Evolutionary conservation across 2,113 vertebrate species (phyloP).

Genomic region (Scophthalmus maximus): DNA sequence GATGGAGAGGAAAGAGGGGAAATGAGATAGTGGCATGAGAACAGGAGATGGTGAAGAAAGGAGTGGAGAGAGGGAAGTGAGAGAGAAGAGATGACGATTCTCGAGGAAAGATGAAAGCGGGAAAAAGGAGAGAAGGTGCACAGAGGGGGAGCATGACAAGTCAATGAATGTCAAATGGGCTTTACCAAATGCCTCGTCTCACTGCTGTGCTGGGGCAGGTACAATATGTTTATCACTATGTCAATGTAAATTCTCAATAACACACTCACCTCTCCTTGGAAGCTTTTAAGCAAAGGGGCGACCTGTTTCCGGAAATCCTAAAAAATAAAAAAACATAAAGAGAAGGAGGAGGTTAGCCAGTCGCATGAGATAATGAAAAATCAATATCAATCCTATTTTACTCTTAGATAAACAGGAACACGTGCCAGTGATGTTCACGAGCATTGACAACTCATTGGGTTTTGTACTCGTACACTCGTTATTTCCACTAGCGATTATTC

Average conservation of each 20-base stretch:
- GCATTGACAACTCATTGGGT: background rate
- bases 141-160: slow-evolving; percentile 24
- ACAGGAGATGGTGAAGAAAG: slow-evolving; percentile 43
- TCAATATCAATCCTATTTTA: slow-evolving; percentile 24
- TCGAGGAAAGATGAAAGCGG: slow-evolving; percentile 36
- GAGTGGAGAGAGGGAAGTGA: slow-evolving; percentile 1
- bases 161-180: slow-evolving; percentile 54
- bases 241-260: slow-evolving; percentile 28
- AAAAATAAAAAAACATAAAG: slow-evolving; percentile 24
- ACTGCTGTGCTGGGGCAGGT: slow-evolving; percentile 22
- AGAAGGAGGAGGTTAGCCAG: slow-evolving; percentile 14
- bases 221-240: slow-evolving; percentile 14
- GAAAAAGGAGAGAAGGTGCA: slow-evolving; percentile 11
- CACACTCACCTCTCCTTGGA: slow-evolving; percentile 97
- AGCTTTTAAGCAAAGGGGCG: slow-evolving; percentile 98
- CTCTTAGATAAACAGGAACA: slow-evolving; percentile 3
- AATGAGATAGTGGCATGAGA: slow-evolving; percentile 73
- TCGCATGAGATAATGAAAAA: slow-evolving; percentile 2
- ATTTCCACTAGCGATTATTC: slow-evolving; percentile 5
- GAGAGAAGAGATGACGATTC: slow-evolving; percentile 43
- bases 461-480: slow-evolving; percentile 4
- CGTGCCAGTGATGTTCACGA: slow-evolving; percentile 3
- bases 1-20: slow-evolving; percentile 70
- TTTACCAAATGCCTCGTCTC: slow-evolving; percentile 31
- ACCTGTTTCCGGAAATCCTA: slow-evolving; percentile 99